Evolutionary conservation across 2,113 vertebrate species (phyloP), one percentile per base, ranked within the genome.

Genomic region (Saccopteryx leptura): DNA sequence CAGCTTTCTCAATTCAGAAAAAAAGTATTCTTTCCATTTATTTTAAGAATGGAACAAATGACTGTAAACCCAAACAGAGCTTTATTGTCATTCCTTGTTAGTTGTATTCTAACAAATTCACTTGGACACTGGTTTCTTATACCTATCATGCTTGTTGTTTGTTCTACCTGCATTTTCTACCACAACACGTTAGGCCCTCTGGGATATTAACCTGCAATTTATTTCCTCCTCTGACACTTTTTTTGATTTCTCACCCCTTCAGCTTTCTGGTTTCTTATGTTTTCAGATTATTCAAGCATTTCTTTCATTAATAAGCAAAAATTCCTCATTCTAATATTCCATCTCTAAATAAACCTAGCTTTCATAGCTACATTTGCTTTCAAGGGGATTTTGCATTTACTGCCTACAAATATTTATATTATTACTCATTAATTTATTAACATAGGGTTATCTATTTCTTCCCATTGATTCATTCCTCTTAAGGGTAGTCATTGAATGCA

Each of bases 1-100:
- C 68, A 87, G 52, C 9, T 7, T 89, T 97, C 79, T 61, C 56
- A 96, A 96, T 96, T 96, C 65, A 94, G 96, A 97, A 19, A 68
- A 89, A 90, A 97, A 28, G 0, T 39, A 85, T 94, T 60, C 83
- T 95, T 39, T 93, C 86, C 48, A 84, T 15, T 63, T 79, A 89
- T 90, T 95, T 95, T 94, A 88, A 96, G 18, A 83, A 65, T 79
- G 48, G 23, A 3, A 28, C 33, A 92, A 93, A 79, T 60, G 28
- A 48, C 3, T 72, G 28, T 68, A 84, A 95, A 69, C 2, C 17
- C 3, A 78, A 72, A 83, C 5, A 90, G 11, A 74, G 9, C 7
- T 80, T 58, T 39, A n/a, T 76, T 78, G 52, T 65, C 21, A 9
- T 66, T 76, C 28, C 39, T 80, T 84, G 26, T 79, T 71, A 60